These are phyloP conservation scores for Cyclophora punctaria DNA, from an alignment of 2,888 invertebrate species.

Conservation along the genomic window DNA sequence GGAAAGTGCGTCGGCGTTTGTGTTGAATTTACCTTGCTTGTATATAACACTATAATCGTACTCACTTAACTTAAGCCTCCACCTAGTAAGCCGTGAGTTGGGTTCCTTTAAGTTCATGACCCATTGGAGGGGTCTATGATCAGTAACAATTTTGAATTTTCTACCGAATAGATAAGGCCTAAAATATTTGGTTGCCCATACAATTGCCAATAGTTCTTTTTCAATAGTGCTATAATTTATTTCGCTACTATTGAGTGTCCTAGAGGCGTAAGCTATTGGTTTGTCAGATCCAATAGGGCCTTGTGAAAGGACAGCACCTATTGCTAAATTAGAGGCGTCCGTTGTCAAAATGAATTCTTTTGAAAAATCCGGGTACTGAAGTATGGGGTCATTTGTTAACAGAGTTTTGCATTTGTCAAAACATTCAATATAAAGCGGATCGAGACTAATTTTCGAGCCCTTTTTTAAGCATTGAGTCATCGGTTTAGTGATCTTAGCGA, in stretches of 20 bases:
- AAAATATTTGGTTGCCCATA: constrained; percentile 17
- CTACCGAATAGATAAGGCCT: too few relatives aligned
- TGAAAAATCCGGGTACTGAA: constrained; percentile 34
- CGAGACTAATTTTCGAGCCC: too few relatives aligned
- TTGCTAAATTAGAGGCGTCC: constrained; percentile 28
- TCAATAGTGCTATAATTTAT: constrained; percentile 23
- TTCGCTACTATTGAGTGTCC: constrained; percentile 27
- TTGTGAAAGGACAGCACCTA: constrained; percentile 24
- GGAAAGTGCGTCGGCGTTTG: constrained; percentile 17
- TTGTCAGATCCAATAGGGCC: constrained; percentile 16
- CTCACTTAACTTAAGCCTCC: constrained; percentile 23
- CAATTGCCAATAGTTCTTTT: constrained; percentile 32
- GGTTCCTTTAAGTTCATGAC: constrained; percentile 32
- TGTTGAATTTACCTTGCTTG: constrained; percentile 12
- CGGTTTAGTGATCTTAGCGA: too few relatives aligned
- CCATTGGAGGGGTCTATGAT: constrained; percentile 30
- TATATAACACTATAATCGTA: constrained; percentile 15
- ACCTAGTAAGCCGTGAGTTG: constrained; percentile 26
- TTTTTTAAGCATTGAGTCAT: too few relatives aligned
- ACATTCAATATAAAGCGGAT: constrained; percentile 1
- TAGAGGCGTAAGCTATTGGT: constrained; percentile 10
- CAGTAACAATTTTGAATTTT: constrained; percentile 3
- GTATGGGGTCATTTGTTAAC: constrained; percentile 7
- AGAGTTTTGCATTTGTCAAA: constrained; percentile 19
- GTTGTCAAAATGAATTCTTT: constrained; percentile 22